A percentile compares a stretch with the other conserved stretches of the same genome.
Conservation (phyloP, 2,797 vertebrate species). For the Aeoliscus strigatus region DNA sequence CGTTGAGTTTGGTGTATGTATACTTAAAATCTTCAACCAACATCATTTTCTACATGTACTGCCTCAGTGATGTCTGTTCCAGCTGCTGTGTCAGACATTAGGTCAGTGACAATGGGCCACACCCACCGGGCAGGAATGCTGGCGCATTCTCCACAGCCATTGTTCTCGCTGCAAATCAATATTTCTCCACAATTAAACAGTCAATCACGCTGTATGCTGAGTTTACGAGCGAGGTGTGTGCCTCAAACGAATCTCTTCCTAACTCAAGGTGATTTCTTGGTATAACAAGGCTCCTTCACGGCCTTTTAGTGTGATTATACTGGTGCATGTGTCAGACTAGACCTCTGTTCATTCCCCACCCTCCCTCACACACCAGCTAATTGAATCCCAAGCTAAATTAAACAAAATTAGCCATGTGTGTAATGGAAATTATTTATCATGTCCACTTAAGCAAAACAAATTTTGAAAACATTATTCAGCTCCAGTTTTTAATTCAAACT, state of each 20-base stretch:
- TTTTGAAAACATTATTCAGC: conserved; percentile 67
- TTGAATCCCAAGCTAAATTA: conserved; percentile 64
- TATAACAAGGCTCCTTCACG: conserved; percentile 65
- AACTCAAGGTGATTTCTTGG: conserved; percentile 61
- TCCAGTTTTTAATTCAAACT: conserved; percentile 51
- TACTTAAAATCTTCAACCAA: no score
- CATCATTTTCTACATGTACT: no score
- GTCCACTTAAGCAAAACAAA: conserved; percentile 73
- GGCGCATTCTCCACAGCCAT: no score
- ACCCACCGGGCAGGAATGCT: no score
- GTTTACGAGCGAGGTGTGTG: conserved; percentile 37
- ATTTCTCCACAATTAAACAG: conserved; percentile 13
- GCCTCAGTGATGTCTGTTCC: no score
- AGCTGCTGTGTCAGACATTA: no score
- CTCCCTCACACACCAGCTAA: conserved; percentile 69
- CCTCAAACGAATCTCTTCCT: conserved; percentile 47
- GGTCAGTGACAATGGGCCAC: no score
- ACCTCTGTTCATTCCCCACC: conserved; percentile 53
- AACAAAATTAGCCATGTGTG: conserved; percentile 64
- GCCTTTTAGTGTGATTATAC: conserved; percentile 68
- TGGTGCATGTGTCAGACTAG: conserved; percentile 47
- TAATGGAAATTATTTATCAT: conserved; percentile 73
- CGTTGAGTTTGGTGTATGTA: no score
- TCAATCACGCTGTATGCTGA: conserved; percentile 18
- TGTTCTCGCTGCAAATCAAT: conserved; percentile 10